phyloP scores from a whole-genome alignment of 2,797 vertebrate species.

The Sebastes dallii region DNA sequence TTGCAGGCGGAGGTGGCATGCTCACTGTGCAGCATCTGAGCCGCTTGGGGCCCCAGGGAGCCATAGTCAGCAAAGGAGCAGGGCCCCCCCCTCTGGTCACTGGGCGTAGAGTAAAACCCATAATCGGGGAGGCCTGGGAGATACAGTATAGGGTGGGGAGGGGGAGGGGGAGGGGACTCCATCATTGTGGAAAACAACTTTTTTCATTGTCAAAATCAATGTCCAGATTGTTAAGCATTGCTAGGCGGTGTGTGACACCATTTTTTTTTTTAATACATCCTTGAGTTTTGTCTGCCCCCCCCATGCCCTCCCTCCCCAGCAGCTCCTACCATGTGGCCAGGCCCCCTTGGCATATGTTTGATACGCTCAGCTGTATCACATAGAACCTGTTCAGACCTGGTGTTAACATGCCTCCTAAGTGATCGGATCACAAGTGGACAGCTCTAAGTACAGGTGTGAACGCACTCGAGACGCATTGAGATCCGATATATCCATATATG shows the following conservation, averaged over 20 bases:
- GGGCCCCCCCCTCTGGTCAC: constrained; percentile 89
- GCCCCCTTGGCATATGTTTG: constrained; percentile 45
- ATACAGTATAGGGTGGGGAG: constrained; percentile 81
- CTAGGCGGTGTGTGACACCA: constrained; percentile 44
- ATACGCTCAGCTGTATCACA: constrained; percentile 39
- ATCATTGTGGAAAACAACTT: constrained; percentile 83
- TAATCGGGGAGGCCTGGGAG: constrained; percentile 89
- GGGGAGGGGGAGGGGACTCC: constrained; percentile 77
- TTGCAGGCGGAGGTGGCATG: constrained; percentile 88
- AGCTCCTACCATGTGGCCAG: constrained; percentile 66
- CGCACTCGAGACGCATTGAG: too few relatives aligned
- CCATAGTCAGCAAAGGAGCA: constrained; percentile 92
- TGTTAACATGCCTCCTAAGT: too few relatives aligned
- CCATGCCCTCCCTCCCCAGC: constrained; percentile 71
- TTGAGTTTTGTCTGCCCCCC: constrained; percentile 55
- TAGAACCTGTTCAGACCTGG: too few relatives aligned
- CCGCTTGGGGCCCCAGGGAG: constrained; percentile 89
- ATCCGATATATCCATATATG: too few relatives aligned
- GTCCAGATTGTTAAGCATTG: constrained; percentile 72
- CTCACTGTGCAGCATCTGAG: constrained; percentile 91
- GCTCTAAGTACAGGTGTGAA: too few relatives aligned
- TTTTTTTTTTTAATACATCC: constrained; percentile 43
- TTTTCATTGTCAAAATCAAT: constrained; percentile 76
- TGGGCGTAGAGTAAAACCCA: constrained; percentile 90
- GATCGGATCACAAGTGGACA: too few relatives aligned